Evolutionary conservation across 2,888 invertebrate genomes (phyloP).

Genomic region (Pharmacophagus antenor): DNA sequence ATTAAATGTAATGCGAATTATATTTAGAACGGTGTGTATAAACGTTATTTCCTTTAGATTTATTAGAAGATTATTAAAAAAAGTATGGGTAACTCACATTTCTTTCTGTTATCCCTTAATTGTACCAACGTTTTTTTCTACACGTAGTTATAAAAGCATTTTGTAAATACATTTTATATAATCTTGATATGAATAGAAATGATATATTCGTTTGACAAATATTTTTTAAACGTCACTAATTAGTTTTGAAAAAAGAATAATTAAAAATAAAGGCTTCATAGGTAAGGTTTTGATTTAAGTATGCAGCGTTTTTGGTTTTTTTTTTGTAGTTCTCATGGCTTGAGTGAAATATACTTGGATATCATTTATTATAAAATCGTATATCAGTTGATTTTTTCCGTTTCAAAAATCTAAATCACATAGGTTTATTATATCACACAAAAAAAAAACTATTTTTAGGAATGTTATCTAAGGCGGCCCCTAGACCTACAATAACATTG

Average conservation of each 20-base stretch:
- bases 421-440: too few species aligned
- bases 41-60: too few species aligned
- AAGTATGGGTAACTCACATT: not conserved
- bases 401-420: too few species aligned
- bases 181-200: not conserved
- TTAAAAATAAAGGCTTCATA: not conserved
- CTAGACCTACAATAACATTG: too few species aligned
- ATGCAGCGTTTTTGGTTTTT: not conserved
- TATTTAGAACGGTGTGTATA: too few species aligned
- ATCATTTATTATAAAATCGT: too few species aligned
- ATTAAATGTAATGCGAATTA: too few species aligned
- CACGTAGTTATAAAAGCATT: not conserved
- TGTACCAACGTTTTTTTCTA: not conserved
- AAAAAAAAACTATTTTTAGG: too few species aligned
- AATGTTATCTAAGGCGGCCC: too few species aligned
- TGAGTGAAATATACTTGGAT: too few species aligned
- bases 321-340: not conserved
- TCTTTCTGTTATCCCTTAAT: not conserved
- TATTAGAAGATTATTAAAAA: not conserved
- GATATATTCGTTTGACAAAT: not conserved
- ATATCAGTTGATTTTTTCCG: too few species aligned
- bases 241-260: conserved; percentile 1
- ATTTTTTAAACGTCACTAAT: not conserved
- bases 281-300: not conserved
- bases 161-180: conserved; percentile 4